Conservation (phyloP, 2,888 invertebrate species). For the Achlya flavicornis region DNA sequence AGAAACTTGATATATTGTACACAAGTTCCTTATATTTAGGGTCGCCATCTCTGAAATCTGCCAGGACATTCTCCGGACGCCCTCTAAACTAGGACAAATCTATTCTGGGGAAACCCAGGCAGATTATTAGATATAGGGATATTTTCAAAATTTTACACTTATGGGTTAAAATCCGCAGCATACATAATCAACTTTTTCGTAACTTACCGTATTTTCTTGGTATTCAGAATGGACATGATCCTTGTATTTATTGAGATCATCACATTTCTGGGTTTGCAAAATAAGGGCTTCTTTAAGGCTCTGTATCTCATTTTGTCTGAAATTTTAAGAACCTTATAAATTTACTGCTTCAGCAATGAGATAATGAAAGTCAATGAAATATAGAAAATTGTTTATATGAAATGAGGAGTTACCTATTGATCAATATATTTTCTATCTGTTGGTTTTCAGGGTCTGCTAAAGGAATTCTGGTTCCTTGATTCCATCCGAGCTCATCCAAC, state of each 20-base stretch:
- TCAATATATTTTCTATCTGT: constrained; percentile 62
- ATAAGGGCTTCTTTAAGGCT: constrained; percentile 65
- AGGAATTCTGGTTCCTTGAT: constrained; percentile 90
- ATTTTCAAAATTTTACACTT: too few relatives aligned
- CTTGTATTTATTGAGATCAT: constrained; percentile 75
- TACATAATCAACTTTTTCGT: too few relatives aligned
- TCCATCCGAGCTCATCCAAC: constrained; percentile 88
- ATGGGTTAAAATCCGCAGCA: too few relatives aligned
- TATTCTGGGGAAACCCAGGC: too few relatives aligned
- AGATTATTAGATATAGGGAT: too few relatives aligned
- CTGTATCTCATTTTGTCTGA: constrained; percentile 76
- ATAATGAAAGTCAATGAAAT: background rate
- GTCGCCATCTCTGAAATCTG: too few relatives aligned
- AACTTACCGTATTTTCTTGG: constrained; percentile 77
- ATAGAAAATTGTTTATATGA: constrained; percentile 10
- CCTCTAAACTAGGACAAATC: too few relatives aligned
- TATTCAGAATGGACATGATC: constrained; percentile 72
- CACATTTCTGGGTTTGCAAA: constrained; percentile 66
- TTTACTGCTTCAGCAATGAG: background rate
- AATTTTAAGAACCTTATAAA: constrained; percentile 30
- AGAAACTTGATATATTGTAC: too few relatives aligned
- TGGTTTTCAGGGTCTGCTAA: constrained; percentile 90
- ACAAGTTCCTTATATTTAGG: too few relatives aligned
- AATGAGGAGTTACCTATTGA: constrained; percentile 56
- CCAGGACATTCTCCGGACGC: too few relatives aligned